Evolutionary conservation across 2,888 invertebrate species (phyloP).

Genomic region (Sphinx pinastri): DNA sequence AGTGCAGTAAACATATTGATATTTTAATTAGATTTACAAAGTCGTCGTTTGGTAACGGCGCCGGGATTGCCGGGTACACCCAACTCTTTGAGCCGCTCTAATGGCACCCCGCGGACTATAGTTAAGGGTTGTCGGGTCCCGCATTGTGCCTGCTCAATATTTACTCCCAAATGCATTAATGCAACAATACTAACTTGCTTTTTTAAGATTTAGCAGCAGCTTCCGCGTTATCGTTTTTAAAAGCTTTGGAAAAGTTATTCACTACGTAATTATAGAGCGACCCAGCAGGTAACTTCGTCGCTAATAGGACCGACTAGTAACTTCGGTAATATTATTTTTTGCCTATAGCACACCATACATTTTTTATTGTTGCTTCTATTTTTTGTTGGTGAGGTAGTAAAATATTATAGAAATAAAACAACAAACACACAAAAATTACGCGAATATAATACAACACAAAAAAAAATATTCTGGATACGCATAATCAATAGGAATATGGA

Average conservation of each 20-base stretch:
- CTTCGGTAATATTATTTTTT: slow-evolving; percentile 72
- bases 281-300: slow-evolving; percentile 74
- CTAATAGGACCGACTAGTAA: slow-evolving; percentile 63
- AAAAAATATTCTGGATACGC: too few species aligned
- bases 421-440: too few species aligned
- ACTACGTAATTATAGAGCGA: slow-evolving; percentile 78
- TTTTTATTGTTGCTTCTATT: slow-evolving; percentile 37
- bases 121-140: slow-evolving; percentile 79
- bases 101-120: slow-evolving; percentile 81
- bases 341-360: slow-evolving; percentile 61
- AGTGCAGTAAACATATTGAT: slow-evolving; percentile 80
- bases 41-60: slow-evolving; percentile 64
- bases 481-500: not conserved
- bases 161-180: slow-evolving; percentile 83
- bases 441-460: not conserved
- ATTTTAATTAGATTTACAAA: slow-evolving; percentile 84
- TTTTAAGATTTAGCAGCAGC: slow-evolving; percentile 80
- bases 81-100: slow-evolving; percentile 81
- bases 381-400: slow-evolving; percentile 13
- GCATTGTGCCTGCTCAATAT: slow-evolving; percentile 81
- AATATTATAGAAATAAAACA: not conserved
- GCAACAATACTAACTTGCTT: slow-evolving; percentile 81
- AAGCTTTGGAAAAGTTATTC: slow-evolving; percentile 78
- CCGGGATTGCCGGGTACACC: slow-evolving; percentile 62
- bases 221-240: slow-evolving; percentile 84